Evolutionary conservation across 2,888 invertebrate genomes (phyloP), one percentile per base, ranked within the genome.

Genomic region (Octodonta nipae): DNA sequence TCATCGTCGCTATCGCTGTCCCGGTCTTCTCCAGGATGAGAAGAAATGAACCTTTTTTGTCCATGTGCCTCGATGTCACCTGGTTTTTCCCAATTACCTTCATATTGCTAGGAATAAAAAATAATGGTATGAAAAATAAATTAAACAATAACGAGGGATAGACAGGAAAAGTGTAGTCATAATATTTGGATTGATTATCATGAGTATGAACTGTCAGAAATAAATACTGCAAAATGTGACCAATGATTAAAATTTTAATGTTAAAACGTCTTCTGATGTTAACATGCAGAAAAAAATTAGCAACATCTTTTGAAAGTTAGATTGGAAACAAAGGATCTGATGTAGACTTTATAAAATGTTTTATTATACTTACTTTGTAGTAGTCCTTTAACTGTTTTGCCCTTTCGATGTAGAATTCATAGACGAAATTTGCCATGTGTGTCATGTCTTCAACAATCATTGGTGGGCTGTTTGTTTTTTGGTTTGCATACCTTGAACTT

Each of bases 391-490:
- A 58, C 24, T 67, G 65, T 35, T 76, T 73, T 32, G 87, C 75
- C 52, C 78, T 75, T 31, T 77, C 71, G 54, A 83, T 73, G 58
- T 96, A 96, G 64, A 88, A 78, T 51, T 91, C 82, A 61, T 86
- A 92, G 1, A 96, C 95, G 63, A 86, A 91, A 54, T 86, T 78
- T 1, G 91, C 88, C 85, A 95, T 91, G 54, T 92, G 85, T 2
- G 87, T 77, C 86, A 96, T 93, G 60, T 89, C 84, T 39, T 75
- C 67, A 11, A 85, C 74, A 24, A 75, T 65, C 50, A 84, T 65
- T 4, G 73, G 65, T 14, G 66, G 60, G 27, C 50, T 52, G 1
- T 54, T 51, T 0, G 68, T 65, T 3, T 55, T 51, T 2, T 65
- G 62, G 16, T 57, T 54, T 11, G 12, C 13, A 3, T 2, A 11